Conservation (phyloP, 2,797 vertebrate species). For the Sebastes variabilis region DNA sequence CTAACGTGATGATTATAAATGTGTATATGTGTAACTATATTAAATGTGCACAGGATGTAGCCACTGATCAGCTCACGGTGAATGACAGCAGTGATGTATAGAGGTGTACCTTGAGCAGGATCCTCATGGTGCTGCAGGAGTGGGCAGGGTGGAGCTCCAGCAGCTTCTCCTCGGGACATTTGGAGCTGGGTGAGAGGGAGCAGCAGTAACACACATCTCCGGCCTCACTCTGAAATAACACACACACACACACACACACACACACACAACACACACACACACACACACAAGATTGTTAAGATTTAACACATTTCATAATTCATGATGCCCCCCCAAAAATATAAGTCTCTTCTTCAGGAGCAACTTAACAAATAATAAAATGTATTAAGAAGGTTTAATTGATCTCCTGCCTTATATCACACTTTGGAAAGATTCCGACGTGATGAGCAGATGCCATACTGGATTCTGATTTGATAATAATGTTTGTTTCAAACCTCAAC, state of each 20-base stretch:
- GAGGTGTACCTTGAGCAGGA: conserved; percentile 85
- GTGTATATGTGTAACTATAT: not conserved
- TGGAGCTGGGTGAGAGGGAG: conserved; percentile 75
- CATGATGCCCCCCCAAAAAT: not conserved
- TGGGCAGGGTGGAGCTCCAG: conserved; percentile 84
- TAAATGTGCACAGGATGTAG: not conserved
- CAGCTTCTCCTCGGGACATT: conserved; percentile 83
- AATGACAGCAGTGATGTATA: not conserved
- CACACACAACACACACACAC: not conserved
- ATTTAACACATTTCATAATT: not conserved
- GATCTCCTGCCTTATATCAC: not conserved
- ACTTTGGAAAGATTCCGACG: not conserved
- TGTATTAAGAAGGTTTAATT: not conserved
- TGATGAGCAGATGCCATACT: not conserved
- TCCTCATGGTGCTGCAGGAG: conserved; percentile 84
- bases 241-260: not conserved
- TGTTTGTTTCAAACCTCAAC: not conserved
- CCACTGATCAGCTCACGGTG: not conserved
- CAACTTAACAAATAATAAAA: not conserved
- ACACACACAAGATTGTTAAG: not conserved
- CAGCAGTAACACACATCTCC: conserved; percentile 88
- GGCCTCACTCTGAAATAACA: conserved; percentile 69
- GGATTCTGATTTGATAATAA: not conserved
- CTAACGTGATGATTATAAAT: not conserved
- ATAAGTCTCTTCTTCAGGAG: not conserved